Conservation (phyloP, 2,888 invertebrate species). For the Pristionchus fissidentatus region DNA sequence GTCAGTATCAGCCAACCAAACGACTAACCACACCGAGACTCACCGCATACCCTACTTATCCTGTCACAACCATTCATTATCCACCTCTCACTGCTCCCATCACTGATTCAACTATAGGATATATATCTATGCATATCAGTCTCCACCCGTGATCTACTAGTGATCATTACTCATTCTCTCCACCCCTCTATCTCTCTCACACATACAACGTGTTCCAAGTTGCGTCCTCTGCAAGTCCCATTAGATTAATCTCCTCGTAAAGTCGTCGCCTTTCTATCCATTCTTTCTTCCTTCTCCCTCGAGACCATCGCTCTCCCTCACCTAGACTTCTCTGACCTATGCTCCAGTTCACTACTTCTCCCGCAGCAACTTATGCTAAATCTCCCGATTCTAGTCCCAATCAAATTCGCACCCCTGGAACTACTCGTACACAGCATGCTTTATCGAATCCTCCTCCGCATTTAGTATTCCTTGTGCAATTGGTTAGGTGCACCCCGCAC, state of each 20-base stretch:
- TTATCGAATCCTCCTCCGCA: neutral
- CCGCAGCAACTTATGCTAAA: neutral
- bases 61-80: neutral
- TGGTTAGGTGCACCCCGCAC: neutral
- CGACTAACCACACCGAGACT: no score
- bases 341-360: constrained; percentile 9
- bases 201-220: neutral
- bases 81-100: neutral
- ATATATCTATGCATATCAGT: no score
- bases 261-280: neutral
- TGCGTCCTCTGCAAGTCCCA: neutral
- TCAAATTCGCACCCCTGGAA: constrained; percentile 1
- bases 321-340: constrained; percentile 11
- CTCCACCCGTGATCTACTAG: neutral
- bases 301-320: neutral
- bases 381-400: neutral
- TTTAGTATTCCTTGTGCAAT: neutral
- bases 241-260: neutral
- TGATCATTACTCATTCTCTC: neutral
- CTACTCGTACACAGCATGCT: no score
- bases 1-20: no score
- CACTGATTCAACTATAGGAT: no score
- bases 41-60: no score
- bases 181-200: neutral
- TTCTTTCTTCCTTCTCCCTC: neutral